Evolutionary conservation across 1,140 invertebrate genomes (phyloP), one percentile per base, ranked within the genome.

Genomic region (Tetragonula clypearis): DNA sequence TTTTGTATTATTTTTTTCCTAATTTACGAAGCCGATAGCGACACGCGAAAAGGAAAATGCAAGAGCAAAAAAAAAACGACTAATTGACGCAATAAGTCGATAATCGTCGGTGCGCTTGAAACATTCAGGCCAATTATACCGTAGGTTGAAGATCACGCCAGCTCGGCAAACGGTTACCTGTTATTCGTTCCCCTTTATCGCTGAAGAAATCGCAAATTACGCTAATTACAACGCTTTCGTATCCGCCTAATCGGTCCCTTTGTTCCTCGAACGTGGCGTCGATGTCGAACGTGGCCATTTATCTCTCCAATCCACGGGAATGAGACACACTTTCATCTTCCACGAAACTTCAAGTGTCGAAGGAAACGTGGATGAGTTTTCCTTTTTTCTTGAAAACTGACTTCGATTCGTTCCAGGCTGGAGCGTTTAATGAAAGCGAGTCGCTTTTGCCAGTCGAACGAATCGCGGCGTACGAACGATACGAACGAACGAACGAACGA

Each of bases 161-260:
- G 74, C 23, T 62, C 21, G 55, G 60, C 12, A 76, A 30, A 21
- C 76, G 65, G 78, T 56, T 35, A 69, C 26, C 41, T 26, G 56
- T 26, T 60, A 30, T 53, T 74, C 58, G n/a, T 55, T 41, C 41
- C 72, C 56, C 35, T 66, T 82, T 75, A 82, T 84, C 76, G 75
- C 17, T 55, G 49, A 49, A 49, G 56, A 79, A 72, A 79, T 79
- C 82, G 82, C 76, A 84, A 79, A 79, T 84, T 71, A 84, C 76
- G 56, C 66, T 79, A 79, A 84, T 84, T 60, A 23, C 75, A 56
- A 8, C 21, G 41, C 75, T 58, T 68, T 78, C 49, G 35, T 55
- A 30, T 30, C 55, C 82, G n/a, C 41, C 41, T 78, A 72, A 60
- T 53, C 56, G 82, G 72, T 79, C 79, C 82, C 68, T 84, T 84